phyloP scores from a whole-genome alignment of 2,797 vertebrate genomes.

The Eulemur rubriventer region DNA sequence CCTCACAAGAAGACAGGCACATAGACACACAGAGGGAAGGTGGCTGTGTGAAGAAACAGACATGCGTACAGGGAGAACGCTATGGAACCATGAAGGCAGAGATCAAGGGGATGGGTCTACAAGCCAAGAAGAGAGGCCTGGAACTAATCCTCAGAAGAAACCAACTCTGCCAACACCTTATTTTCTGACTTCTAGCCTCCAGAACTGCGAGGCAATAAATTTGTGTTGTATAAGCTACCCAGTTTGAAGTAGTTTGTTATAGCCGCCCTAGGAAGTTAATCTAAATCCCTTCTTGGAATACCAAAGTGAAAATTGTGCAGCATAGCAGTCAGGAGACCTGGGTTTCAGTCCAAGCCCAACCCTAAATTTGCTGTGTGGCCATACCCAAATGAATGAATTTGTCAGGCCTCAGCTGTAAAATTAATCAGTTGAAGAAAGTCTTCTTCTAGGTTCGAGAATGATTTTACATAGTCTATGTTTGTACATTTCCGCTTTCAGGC shows the following conservation, averaged over 20 bases:
- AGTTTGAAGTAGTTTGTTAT: background rate
- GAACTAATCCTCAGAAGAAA: background rate
- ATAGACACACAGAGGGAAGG: background rate
- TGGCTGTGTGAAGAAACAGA: background rate
- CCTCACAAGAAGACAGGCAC: background rate
- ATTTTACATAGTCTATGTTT: background rate
- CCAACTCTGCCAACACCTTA: background rate
- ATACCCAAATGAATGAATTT: background rate
- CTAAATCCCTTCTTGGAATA: background rate
- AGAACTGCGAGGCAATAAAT: background rate
- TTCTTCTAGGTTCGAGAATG: background rate
- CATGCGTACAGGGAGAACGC: fast-evolving
- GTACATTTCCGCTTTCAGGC: background rate
- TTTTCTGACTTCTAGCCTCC: background rate
- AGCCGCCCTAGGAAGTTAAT: background rate
- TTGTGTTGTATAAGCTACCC: background rate
- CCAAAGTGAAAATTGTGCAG: background rate
- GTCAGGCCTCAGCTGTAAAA: background rate
- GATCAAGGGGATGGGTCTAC: background rate
- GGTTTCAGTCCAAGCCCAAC: background rate
- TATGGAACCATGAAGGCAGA: background rate
- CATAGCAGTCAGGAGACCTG: background rate
- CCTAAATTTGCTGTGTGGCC: background rate
- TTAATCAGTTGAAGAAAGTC: background rate
- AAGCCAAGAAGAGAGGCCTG: background rate